These are phyloP conservation scores for Toxotes chatareus DNA, from an alignment of 2,113 vertebrate genomes.

Conservation along the genomic window DNA sequence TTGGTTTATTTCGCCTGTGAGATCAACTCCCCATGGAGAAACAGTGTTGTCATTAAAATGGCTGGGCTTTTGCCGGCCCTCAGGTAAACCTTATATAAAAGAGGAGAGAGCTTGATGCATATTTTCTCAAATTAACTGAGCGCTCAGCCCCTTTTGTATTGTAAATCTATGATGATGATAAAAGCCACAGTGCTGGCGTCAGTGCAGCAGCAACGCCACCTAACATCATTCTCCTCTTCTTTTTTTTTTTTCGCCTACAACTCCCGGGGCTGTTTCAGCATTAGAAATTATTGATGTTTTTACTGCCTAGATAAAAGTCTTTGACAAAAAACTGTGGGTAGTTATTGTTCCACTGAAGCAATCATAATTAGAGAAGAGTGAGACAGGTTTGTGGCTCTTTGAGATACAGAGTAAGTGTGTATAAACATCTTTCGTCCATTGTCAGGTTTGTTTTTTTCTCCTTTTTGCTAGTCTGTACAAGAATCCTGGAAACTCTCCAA, in stretches of 20 bases:
- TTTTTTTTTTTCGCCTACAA: slow-evolving; percentile 48
- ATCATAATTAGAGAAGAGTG: slow-evolving; percentile 61
- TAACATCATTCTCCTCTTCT: slow-evolving; percentile 56
- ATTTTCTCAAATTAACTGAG: slow-evolving; percentile 55
- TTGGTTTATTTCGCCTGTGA: slow-evolving; percentile 47
- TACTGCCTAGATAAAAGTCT: slow-evolving; percentile 74
- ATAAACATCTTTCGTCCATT: slow-evolving; percentile 9
- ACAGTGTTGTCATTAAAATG: slow-evolving; percentile 45
- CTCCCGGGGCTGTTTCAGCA: slow-evolving; percentile 73
- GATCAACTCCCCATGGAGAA: slow-evolving; percentile 40
- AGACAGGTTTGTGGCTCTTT: slow-evolving; percentile 45
- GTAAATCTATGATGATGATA: slow-evolving; percentile 58
- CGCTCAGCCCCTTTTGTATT: slow-evolving; percentile 37
- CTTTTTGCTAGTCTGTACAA: slow-evolving; percentile 7
- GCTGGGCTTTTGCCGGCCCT: slow-evolving; percentile 35
- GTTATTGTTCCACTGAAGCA: slow-evolving; percentile 67
- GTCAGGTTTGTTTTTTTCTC: not conserved
- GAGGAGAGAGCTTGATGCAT: slow-evolving; percentile 31
- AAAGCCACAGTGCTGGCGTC: slow-evolving; percentile 53
- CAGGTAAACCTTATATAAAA: slow-evolving; percentile 65
- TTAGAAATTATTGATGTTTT: slow-evolving; percentile 80
- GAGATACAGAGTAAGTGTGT: slow-evolving; percentile 26
- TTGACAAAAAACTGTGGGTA: slow-evolving; percentile 68
- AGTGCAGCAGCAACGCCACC: slow-evolving; percentile 67
- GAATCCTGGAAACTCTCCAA: slow-evolving; percentile 7